Percentiles rank a stretch among this genome's conserved stretches.
Conservation (phyloP, 1,140 invertebrate species). For the Bursaphelenchus mucronatus region DNA sequence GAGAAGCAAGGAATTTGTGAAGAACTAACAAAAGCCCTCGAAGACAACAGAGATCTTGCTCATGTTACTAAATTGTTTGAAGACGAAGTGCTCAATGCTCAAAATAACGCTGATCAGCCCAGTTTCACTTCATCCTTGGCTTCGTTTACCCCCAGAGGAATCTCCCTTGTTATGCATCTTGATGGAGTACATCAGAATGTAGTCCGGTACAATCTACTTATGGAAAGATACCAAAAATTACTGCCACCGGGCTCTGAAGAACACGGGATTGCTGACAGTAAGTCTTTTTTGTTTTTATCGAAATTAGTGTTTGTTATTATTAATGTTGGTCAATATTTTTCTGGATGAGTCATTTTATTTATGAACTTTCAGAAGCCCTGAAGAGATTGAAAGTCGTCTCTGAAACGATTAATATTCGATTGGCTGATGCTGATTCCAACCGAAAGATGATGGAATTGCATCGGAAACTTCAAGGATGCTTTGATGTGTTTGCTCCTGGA, state of each 20-base stretch:
- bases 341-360: not conserved
- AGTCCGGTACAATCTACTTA: slow-evolving; percentile 46
- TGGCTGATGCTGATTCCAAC: slow-evolving; percentile 31
- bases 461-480: slow-evolving; percentile 36
- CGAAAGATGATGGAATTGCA: slow-evolving; percentile 42
- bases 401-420: slow-evolving; percentile 36
- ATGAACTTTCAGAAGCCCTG: slow-evolving; percentile 38
- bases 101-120: not conserved
- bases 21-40: slow-evolving; percentile 12
- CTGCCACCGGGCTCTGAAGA: slow-evolving; percentile 32
- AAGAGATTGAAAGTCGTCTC: slow-evolving; percentile 40
- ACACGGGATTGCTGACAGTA: slow-evolving; percentile 38
- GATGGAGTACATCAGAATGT: slow-evolving; percentile 49
- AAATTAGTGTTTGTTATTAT: slow-evolving; percentile 6
- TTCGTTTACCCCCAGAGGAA: slow-evolving; percentile 26
- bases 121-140: slow-evolving; percentile 1
- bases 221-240: slow-evolving; percentile 43
- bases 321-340: slow-evolving; percentile 2
- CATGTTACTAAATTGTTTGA: slow-evolving; percentile 23
- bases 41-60: slow-evolving; percentile 26
- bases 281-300: slow-evolving; percentile 6
- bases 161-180: slow-evolving; percentile 48
- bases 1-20: slow-evolving; percentile 19
- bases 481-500: slow-evolving; percentile 48
- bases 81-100: slow-evolving; percentile 35